Conservation (phyloP, 2,888 invertebrate species). For the Hirtodrosophila confusa region DNA sequence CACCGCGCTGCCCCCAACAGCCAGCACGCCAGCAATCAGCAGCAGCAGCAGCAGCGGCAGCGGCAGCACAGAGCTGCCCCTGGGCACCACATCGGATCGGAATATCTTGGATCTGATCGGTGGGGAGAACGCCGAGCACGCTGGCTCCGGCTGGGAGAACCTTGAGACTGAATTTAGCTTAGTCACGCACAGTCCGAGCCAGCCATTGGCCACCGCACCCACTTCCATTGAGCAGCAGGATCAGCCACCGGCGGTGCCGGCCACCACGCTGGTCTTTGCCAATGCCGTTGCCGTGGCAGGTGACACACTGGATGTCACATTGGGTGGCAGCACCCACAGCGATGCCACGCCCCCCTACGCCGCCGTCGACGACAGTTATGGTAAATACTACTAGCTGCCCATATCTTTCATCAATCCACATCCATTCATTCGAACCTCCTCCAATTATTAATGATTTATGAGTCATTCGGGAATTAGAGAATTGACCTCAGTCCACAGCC, state of each 20-base stretch:
- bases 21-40: conserved; percentile 4
- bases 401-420: neutral
- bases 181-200: conserved; percentile 45
- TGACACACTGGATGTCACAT: conserved; percentile 46
- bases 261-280: conserved; percentile 79
- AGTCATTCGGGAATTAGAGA: conserved; percentile 1
- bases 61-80: conserved; percentile 27
- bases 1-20: conserved; percentile 55
- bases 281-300: conserved; percentile 69
- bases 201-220: conserved; percentile 61
- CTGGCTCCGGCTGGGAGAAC: conserved; percentile 67
- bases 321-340: conserved; percentile 35
- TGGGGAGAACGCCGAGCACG: conserved; percentile 18
- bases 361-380: conserved; percentile 80
- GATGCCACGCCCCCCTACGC: conserved; percentile 81
- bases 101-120: conserved; percentile 60
- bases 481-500: neutral
- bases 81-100: conserved; percentile 25
- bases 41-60: conserved; percentile 11
- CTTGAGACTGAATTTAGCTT: conserved; percentile 72
- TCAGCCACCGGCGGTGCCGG: conserved; percentile 76
- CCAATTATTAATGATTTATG: neutral
- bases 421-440: neutral
- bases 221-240: conserved; percentile 81
- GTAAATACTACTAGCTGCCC: conserved; percentile 60